Percentiles rank a stretch among this genome's conserved stretches.
Conservation (phyloP, 2,797 vertebrate genomes). For the Carduelis carduelis region DNA sequence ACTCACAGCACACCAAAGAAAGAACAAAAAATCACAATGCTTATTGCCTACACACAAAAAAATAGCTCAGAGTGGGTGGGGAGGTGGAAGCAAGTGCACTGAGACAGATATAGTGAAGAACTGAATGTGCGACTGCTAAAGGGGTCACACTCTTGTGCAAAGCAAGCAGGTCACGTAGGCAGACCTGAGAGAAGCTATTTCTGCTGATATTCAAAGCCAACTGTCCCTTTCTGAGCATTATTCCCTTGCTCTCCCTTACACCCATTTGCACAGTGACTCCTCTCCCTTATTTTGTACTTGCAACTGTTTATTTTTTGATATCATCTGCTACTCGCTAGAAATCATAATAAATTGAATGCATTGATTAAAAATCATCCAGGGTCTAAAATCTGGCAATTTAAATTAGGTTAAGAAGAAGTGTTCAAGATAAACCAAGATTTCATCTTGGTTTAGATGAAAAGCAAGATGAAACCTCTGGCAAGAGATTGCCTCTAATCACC, state of each 20-base stretch:
- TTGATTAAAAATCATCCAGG: background rate
- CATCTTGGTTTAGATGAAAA: background rate
- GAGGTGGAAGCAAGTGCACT: background rate
- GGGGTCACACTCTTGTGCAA: background rate
- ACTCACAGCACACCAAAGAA: background rate
- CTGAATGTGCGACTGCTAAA: background rate
- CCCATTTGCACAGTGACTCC: background rate
- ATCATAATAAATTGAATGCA: background rate
- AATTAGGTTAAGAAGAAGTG: background rate
- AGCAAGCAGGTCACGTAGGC: background rate
- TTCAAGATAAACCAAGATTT: background rate
- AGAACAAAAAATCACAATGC: background rate
- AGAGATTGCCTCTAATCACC: background rate
- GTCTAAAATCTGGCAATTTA: background rate
- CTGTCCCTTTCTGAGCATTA: background rate
- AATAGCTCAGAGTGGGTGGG: conserved; percentile 2
- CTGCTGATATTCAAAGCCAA: background rate
- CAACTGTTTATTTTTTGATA: background rate
- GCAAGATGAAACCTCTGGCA: background rate
- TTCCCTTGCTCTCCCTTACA: background rate
- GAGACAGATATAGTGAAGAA: background rate
- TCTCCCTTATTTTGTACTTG: background rate
- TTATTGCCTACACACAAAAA: background rate
- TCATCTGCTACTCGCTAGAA: background rate
- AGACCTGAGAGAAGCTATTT: background rate